phyloP scores from a whole-genome alignment of 2,888 invertebrate genomes.

The Ametastegia equiseti region DNA sequence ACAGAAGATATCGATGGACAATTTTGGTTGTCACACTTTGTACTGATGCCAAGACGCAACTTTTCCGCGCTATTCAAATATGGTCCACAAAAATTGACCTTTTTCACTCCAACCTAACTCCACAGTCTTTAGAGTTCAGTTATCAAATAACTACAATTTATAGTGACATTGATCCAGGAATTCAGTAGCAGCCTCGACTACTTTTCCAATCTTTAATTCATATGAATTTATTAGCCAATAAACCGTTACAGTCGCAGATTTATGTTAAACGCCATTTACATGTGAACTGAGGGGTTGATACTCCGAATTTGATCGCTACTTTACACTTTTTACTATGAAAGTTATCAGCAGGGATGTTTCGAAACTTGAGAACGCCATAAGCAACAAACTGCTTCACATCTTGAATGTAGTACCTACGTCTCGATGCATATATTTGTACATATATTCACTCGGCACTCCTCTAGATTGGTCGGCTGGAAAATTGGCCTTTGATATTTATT shows the following conservation, averaged over 20 bases:
- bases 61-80: too few species aligned
- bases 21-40: too few species aligned
- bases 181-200: not conserved
- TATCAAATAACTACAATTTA: not conserved
- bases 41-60: too few species aligned
- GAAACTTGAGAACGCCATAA: not conserved
- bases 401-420: slow-evolving; percentile 11
- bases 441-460: slow-evolving; percentile 21
- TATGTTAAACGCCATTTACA: not conserved
- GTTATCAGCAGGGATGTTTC: not conserved
- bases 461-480: slow-evolving; percentile 9
- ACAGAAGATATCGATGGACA: too few species aligned
- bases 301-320: not conserved
- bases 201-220: not conserved
- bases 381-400: slow-evolving; percentile 1
- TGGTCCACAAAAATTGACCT: too few species aligned
- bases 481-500: slow-evolving; percentile 1
- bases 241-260: not conserved
- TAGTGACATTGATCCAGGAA: not conserved
- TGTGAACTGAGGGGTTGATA: not conserved
- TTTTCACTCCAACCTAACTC: too few species aligned
- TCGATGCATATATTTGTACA: not conserved
- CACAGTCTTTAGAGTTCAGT: not conserved
- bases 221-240: not conserved
- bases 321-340: not conserved